Percentiles rank a stretch among this genome's conserved stretches.
phyloP scores from a whole-genome alignment of 1,140 invertebrate genomes.

The Berghia stephanieae region DNA sequence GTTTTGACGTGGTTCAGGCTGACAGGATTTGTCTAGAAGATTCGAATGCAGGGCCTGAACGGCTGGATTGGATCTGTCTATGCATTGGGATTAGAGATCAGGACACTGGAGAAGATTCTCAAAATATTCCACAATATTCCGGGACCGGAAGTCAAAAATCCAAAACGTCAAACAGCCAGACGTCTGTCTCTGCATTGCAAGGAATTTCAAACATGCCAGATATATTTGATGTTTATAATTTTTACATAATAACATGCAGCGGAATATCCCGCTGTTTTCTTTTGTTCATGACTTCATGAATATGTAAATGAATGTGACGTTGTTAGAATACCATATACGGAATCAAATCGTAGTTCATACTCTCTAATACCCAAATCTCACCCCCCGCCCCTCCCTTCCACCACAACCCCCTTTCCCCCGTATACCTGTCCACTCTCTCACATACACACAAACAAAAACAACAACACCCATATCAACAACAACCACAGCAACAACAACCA shows the following conservation, averaged over 20 bases:
- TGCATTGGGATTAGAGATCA: neutral
- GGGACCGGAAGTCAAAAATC: neutral
- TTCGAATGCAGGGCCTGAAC: neutral
- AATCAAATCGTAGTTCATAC: too few species aligned
- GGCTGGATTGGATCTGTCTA: too few species aligned
- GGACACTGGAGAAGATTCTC: neutral
- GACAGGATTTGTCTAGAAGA: neutral
- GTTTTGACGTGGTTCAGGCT: neutral
- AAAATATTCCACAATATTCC: neutral
- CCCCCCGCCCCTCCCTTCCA: neutral
- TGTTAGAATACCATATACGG: too few species aligned
- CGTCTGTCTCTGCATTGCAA: too few species aligned
- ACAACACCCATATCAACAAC: neutral
- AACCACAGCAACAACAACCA: too few species aligned
- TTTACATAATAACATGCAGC: too few species aligned
- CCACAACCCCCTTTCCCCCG: neutral
- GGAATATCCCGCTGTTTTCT: too few species aligned
- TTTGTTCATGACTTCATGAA: too few species aligned
- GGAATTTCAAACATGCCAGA: too few species aligned
- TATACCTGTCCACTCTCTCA: neutral
- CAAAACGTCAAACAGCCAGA: too few species aligned
- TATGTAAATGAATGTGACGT: too few species aligned
- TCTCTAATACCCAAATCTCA: neutral
- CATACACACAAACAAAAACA: neutral
- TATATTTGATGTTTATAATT: too few species aligned